Evolutionary conservation across 2,113 vertebrate genomes (phyloP).

Genomic region (Pteruthius melanotis): DNA sequence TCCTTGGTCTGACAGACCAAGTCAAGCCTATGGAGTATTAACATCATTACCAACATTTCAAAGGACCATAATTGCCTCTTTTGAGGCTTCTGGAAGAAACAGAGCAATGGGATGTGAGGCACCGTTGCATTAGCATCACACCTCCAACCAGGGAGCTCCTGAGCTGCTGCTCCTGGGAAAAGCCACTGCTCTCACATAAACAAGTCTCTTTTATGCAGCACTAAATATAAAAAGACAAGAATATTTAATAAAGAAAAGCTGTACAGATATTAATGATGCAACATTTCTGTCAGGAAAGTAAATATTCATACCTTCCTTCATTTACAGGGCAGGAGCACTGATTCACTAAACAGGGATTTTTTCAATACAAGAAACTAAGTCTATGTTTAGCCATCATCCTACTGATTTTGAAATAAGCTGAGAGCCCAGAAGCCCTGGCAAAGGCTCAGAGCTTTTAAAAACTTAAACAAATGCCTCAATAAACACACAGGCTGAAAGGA

Average conservation of each 20-base stretch:
- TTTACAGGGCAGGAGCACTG: not conserved
- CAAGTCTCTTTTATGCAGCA: not conserved
- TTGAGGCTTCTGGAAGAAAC: not conserved
- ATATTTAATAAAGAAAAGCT: not conserved
- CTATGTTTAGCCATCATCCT: not conserved
- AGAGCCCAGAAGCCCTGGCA: not conserved
- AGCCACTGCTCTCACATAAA: not conserved
- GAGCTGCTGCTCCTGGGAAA: not conserved
- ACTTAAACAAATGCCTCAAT: not conserved
- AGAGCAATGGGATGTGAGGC: not conserved
- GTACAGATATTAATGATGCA: not conserved
- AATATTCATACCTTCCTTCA: slow-evolving; percentile 11
- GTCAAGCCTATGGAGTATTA: not conserved
- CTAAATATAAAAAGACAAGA: not conserved
- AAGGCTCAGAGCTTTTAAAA: slow-evolving; percentile 7
- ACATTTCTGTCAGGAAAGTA: not conserved
- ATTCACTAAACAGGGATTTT: not conserved
- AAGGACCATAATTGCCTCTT: not conserved
- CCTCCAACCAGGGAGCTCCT: not conserved
- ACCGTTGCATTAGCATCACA: not conserved
- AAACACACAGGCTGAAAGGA: not conserved
- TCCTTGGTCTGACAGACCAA: not conserved
- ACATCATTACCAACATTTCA: not conserved
- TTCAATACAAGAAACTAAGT: not conserved
- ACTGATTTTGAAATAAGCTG: not conserved